These are phyloP conservation scores for Drosophila birchii DNA, from an alignment of 2,888 invertebrate genomes.

Conservation along the genomic window DNA sequence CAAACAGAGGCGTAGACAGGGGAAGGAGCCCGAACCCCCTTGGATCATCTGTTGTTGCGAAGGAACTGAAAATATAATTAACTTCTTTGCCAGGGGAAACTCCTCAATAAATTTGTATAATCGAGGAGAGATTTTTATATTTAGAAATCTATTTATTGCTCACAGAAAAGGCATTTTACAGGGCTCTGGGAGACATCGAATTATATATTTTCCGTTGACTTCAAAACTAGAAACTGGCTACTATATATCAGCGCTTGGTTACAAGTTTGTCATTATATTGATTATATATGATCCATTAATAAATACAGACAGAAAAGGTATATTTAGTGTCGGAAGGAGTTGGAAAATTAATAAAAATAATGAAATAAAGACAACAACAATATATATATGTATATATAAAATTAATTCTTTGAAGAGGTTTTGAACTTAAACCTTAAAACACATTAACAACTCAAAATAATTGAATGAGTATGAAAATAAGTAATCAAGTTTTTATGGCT, in stretches of 20 bases:
- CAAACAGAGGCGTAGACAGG: slow-evolving; percentile 11
- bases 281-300: background rate
- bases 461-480: background rate
- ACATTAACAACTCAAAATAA: background rate
- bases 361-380: background rate
- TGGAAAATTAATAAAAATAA: background rate
- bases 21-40: background rate
- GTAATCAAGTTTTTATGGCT: background rate
- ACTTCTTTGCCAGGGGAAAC: background rate
- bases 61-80: background rate
- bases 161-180: background rate
- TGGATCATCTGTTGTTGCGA: background rate
- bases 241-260: no score
- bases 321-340: no score
- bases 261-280: background rate
- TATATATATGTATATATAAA: no score
- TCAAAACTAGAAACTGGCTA: background rate
- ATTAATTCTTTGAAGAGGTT: background rate
- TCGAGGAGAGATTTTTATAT: background rate
- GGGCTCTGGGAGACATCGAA: background rate
- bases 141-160: background rate
- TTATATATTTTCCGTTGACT: background rate
- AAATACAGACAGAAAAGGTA: background rate
- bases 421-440: background rate
- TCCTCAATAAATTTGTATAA: background rate